Percentiles rank a stretch among this genome's conserved stretches.
Conservation (phyloP, 2,888 invertebrate genomes). For the Mythimna pallens region DNA sequence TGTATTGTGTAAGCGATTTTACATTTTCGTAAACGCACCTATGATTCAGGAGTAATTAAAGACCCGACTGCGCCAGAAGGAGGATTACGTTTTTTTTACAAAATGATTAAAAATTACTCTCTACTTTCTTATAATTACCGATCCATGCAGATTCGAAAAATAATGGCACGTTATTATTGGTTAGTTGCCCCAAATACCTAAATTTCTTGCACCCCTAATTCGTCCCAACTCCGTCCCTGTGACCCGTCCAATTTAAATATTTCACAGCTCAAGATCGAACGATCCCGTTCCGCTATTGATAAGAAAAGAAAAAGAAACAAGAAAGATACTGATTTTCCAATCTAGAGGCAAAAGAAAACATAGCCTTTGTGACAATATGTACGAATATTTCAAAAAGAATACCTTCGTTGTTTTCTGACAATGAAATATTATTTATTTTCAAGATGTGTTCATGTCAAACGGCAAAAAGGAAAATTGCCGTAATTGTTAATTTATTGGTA, state of each 20-base stretch:
- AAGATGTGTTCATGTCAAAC: not conserved
- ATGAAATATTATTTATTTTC: slow-evolving; percentile 6
- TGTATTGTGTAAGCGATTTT: too few relatives aligned
- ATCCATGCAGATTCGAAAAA: too few relatives aligned
- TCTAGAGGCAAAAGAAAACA: slow-evolving; percentile 36
- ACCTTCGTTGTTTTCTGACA: not conserved
- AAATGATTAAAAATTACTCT: too few relatives aligned
- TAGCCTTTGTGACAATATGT: slow-evolving; percentile 14
- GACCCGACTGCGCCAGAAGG: too few relatives aligned
- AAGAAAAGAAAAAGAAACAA: slow-evolving; percentile 47
- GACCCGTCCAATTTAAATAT: slow-evolving; percentile 69
- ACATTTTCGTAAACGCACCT: too few relatives aligned
- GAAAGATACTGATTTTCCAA: slow-evolving; percentile 54
- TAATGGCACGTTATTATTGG: not conserved
- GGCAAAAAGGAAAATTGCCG: not conserved
- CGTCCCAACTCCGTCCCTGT: slow-evolving; percentile 32
- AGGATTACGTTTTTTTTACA: too few relatives aligned
- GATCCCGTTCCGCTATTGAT: slow-evolving; percentile 55
- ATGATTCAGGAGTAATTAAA: too few relatives aligned
- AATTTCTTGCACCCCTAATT: not conserved
- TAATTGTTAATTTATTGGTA: not conserved
- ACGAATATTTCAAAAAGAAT: slow-evolving; percentile 14
- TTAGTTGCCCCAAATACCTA: not conserved
- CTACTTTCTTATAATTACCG: too few relatives aligned
- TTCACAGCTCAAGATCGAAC: slow-evolving; percentile 65